Percentiles rank a stretch among this genome's conserved stretches.
Conservation (phyloP, 2,888 invertebrate species). For the Sphaerophoria rueppellii region DNA sequence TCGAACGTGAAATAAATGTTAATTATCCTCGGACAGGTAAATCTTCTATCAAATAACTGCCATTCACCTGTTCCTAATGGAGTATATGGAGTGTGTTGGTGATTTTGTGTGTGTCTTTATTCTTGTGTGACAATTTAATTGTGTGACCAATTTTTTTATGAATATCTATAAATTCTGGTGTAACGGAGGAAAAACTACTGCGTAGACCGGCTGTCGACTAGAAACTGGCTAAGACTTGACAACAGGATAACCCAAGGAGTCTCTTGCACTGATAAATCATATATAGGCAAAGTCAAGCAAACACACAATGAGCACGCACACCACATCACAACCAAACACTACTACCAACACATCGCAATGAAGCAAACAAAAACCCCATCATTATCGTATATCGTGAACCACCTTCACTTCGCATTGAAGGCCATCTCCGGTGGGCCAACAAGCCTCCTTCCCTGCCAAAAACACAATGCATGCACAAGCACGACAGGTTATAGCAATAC, state of each 20-base stretch:
- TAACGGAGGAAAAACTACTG: slow-evolving; percentile 76
- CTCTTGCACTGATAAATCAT: slow-evolving; percentile 75
- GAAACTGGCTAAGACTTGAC: slow-evolving; percentile 80
- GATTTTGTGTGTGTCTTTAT: not conserved
- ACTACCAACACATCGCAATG: slow-evolving; percentile 21
- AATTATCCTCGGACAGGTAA: slow-evolving; percentile 3
- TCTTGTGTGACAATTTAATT: slow-evolving; percentile 31
- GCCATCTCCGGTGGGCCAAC: slow-evolving; percentile 70
- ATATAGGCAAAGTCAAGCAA: slow-evolving; percentile 39
- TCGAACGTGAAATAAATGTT: slow-evolving; percentile 20
- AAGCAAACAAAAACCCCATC: slow-evolving; percentile 39
- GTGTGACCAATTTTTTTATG: slow-evolving; percentile 27
- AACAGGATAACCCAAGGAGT: slow-evolving; percentile 81
- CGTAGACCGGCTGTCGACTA: slow-evolving; percentile 81
- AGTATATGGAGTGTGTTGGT: not conserved
- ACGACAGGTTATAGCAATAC: slow-evolving; percentile 37
- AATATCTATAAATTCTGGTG: slow-evolving; percentile 43
- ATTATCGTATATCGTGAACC: slow-evolving; percentile 48
- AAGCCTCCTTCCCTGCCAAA: slow-evolving; percentile 37
- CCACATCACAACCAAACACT: slow-evolving; percentile 13
- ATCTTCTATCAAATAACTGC: slow-evolving; percentile 11
- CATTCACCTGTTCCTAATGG: slow-evolving; percentile 34
- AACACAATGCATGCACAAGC: slow-evolving; percentile 53
- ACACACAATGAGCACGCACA: slow-evolving; percentile 34
- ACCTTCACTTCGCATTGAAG: slow-evolving; percentile 68